A percentile compares a stretch with the other conserved stretches of the same genome.
Conservation (phyloP, 30 jellyfish, hydroid and myxozoan genomes). For the Cassiopea xamachana region DNA sequence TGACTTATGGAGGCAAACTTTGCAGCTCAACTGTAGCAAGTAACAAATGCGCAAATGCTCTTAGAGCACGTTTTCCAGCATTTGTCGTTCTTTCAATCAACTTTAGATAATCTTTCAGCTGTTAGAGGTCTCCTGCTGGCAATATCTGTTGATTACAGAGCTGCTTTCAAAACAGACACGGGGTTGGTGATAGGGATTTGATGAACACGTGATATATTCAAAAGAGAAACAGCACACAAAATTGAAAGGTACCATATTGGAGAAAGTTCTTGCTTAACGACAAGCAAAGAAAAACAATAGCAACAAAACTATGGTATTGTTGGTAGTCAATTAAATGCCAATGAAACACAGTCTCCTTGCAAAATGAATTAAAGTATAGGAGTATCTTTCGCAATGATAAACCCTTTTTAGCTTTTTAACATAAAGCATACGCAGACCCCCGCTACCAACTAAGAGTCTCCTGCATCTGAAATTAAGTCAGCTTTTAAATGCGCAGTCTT, state of each 20-base stretch:
- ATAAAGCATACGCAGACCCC: not conserved
- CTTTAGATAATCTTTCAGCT: not conserved
- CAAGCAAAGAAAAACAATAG: no score
- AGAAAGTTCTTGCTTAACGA: no score
- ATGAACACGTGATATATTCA: not conserved
- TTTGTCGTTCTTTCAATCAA: not conserved
- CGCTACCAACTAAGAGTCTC: not conserved
- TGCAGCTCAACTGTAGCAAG: not conserved
- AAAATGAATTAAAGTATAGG: not conserved
- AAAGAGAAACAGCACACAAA: not conserved
- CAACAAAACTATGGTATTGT: no score
- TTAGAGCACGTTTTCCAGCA: not conserved
- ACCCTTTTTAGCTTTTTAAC: not conserved
- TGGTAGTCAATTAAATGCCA: no score
- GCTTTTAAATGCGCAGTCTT: not conserved
- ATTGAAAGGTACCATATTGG: no score
- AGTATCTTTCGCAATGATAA: not conserved
- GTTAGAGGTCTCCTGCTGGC: not conserved
- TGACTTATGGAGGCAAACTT: not conserved
- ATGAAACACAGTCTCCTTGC: no score
- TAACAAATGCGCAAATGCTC: not conserved
- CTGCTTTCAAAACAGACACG: not conserved
- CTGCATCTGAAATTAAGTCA: not conserved
- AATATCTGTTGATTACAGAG: not conserved
- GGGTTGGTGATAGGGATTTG: not conserved